Evolutionary conservation across 2,888 invertebrate genomes (phyloP).

Genomic region (Acleris literana): DNA sequence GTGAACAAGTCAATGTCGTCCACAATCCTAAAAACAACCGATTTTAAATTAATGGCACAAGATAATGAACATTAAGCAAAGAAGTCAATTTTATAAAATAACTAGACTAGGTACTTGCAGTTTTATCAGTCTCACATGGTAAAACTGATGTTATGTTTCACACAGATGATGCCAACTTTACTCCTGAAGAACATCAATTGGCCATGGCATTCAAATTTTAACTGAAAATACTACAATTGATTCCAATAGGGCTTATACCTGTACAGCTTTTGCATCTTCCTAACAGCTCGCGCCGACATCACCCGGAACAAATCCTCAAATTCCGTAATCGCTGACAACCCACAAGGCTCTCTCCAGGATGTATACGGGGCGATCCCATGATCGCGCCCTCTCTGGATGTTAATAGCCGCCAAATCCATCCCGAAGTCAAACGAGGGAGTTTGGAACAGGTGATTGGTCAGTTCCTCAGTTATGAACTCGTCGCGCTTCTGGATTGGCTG

Average conservation of each 20-base stretch:
- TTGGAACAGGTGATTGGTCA: slow-evolving; percentile 93
- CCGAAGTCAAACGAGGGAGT: slow-evolving; percentile 88
- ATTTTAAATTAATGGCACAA: not conserved
- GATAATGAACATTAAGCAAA: too few relatives aligned
- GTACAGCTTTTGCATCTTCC: slow-evolving; percentile 85
- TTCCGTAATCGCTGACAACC: slow-evolving; percentile 84
- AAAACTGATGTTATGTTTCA: too few relatives aligned
- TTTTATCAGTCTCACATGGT: too few relatives aligned
- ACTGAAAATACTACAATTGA: not conserved
- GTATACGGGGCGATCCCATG: slow-evolving; percentile 93
- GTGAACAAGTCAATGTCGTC: slow-evolving; percentile 94
- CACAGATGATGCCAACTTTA: too few relatives aligned
- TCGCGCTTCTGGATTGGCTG: slow-evolving; percentile 91
- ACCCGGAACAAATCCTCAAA: slow-evolving; percentile 89
- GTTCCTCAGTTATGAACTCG: slow-evolving; percentile 90
- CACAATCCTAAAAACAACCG: slow-evolving; percentile 76
- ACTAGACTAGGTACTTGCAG: too few relatives aligned
- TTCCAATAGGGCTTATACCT: slow-evolving; percentile 54
- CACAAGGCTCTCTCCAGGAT: slow-evolving; percentile 91
- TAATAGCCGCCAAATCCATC: slow-evolving; percentile 94
- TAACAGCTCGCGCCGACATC: slow-evolving; percentile 85
- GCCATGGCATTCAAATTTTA: too few relatives aligned
- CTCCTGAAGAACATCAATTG: too few relatives aligned
- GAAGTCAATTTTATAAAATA: too few relatives aligned
- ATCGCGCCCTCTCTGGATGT: slow-evolving; percentile 93